Evolutionary conservation across 2,113 vertebrate genomes (phyloP), one percentile per base, ranked within the genome.

Genomic region (Ctenomys sociabilis): DNA sequence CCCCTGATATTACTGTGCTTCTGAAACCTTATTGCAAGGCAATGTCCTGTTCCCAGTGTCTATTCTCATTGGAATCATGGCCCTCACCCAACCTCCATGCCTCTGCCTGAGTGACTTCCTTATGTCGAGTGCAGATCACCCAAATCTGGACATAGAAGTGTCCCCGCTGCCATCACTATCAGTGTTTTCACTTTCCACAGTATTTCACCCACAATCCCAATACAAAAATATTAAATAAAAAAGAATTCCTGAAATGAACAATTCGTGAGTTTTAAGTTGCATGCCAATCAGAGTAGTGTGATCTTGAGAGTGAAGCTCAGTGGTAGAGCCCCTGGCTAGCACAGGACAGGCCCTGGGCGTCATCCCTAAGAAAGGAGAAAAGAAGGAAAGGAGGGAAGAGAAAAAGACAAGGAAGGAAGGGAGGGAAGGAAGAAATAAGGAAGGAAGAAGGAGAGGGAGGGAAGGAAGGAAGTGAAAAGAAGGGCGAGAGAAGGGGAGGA

Each of bases 361-460:
- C 1, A 45, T 75, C 43, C 28, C n/a, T 43, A 54, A 26, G 32
- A 11, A 19, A 22, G 3, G 17, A n/a, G 9, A 13, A 19, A 54
- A 22, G 5, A 3, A 86, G 10, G 24, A 43, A 5, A 37, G 13
- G 24, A 40, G 2, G 22, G 26, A 72, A 22, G 35, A 59, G 10
- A 64, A 13, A n/a, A 77, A 4, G 9, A 2, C 49, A 19, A 54
- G 30, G 17, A 22, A 16, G 35, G 7, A 4, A 30, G 6, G 28
- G 40, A 43, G 35, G 30, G 45, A 64, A 32, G 35, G 32, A 72
- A 10, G 12, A 57, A 17, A 57, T 3, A 87, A 4, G 14, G 45
- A 35, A 7, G 4, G 3, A 32, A 13, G n/a, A 24, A 3, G 6
- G 19, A 43, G 1, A 35, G 1, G 32, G 11, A n/a, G 4, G 63